These are phyloP conservation scores for Gari tellinella DNA, from an alignment of 2,888 invertebrate genomes.

Conservation along the genomic window DNA sequence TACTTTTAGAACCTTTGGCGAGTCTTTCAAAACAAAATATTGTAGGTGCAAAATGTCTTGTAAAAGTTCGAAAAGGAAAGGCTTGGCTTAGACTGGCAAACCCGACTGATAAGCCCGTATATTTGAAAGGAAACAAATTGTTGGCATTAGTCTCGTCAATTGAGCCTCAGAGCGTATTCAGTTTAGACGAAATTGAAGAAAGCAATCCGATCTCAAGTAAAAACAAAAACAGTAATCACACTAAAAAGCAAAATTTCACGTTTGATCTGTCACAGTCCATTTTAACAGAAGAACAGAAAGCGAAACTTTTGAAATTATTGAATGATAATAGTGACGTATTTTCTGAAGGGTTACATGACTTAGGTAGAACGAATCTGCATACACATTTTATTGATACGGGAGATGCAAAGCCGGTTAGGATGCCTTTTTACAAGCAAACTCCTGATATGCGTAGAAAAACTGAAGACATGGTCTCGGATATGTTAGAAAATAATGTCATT, in stretches of 20 bases:
- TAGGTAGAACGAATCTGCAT: constrained; percentile 31
- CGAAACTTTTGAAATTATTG: background rate
- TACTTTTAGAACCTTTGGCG: constrained; percentile 24
- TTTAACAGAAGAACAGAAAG: background rate
- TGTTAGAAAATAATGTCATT: constrained; percentile 38
- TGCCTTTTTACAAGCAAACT: constrained; percentile 30
- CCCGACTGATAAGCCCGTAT: constrained; percentile 22
- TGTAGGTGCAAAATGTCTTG: constrained; percentile 38
- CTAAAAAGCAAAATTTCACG: too few species aligned
- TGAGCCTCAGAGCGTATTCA: background rate
- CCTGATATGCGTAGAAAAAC: constrained; percentile 47
- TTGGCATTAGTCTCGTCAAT: constrained; percentile 17
- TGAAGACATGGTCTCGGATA: constrained; percentile 44
- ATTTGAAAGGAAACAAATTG: constrained; percentile 31
- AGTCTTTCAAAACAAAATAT: constrained; percentile 20
- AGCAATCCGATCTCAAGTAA: too few species aligned
- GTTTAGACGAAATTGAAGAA: too few species aligned
- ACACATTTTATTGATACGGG: constrained; percentile 52
- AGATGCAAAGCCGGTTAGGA: constrained; percentile 26
- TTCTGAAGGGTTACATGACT: constrained; percentile 17
- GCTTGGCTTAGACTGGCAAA: constrained; percentile 22
- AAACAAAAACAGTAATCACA: too few species aligned
- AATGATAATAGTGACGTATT: constrained; percentile 5
- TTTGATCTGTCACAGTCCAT: too few species aligned
- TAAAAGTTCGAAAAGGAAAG: constrained; percentile 29